phyloP scores from a whole-genome alignment of 1,140 invertebrate species.

The Anastrepha ludens region DNA sequence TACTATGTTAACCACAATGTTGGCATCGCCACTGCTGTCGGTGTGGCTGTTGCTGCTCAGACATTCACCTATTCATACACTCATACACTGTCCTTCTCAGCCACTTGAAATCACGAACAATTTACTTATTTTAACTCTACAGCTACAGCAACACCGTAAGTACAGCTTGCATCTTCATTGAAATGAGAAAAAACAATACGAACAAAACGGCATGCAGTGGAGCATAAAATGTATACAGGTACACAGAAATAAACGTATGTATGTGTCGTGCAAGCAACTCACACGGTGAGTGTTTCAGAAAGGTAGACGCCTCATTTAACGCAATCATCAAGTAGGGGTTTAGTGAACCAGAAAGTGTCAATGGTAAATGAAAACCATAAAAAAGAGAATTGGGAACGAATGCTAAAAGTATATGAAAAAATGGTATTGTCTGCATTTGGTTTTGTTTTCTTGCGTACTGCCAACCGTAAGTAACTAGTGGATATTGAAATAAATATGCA shows the following conservation, averaged over 20 bases:
- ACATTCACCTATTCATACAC: not conserved
- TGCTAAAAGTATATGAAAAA: no score
- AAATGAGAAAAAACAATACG: not conserved
- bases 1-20: not conserved
- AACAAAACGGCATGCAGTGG: not conserved
- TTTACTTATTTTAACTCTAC: not conserved
- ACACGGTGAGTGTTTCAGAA: no score
- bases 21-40: not conserved
- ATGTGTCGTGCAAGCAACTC: not conserved
- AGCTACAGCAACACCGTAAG: not conserved
- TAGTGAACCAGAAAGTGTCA: constrained; percentile 51
- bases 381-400: not conserved
- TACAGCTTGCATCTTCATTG: not conserved
- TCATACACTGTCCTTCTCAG: not conserved
- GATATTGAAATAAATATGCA: no score
- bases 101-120: not conserved
- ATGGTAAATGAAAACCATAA: not conserved
- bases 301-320: constrained; percentile 3
- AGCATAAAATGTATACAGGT: not conserved
- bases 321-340: constrained; percentile 47
- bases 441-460: no score
- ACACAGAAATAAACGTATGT: not conserved
- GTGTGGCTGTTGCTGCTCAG: not conserved
- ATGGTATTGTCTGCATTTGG: no score
- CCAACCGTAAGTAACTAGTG: no score